Base-by-base conservation (phyloP, 2,113 vertebrate genomes). In the Etheostoma spectabile region DNA sequence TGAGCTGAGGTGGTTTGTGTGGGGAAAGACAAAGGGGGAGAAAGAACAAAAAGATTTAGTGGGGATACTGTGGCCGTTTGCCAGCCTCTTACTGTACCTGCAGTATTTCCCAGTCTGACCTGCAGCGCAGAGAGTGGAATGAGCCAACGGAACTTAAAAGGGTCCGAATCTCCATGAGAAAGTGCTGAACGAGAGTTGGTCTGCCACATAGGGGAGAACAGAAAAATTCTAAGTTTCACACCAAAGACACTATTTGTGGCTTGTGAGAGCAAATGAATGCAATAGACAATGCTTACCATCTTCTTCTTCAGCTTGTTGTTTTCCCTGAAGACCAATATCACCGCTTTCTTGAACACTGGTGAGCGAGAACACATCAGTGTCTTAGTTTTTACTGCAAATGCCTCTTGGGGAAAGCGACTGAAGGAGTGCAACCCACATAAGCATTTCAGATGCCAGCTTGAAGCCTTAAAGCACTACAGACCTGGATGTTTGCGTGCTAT, bases 251-350 rank as follows among this genome's bases (percentile, higher is more conserved):
- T 14, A 15, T 56, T 5, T 30, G 51, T 66, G 53, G 15, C 57
- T 18, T 30, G 55, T 49, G 55, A 74, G 52, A 72, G 67, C 27
- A 59, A 80, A 61, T 21, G 45, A 52, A 66, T 8, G 42, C 21
- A 22, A 51, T 46, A 51, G 87, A 77, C 4, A 24, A 62, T 11
- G 89, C 96, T 95, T 93, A 99, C 98, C 95, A 95, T 92, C 93
- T 99, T 99, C 95, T 99, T 99, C 88, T 98, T 99, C 73, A 98
- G 93, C 91, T 99, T 99, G 95, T 93, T 97, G 90, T 95, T 97
- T 89, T 99, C 98, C 93, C 97, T 96, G 92, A 96, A 99, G 38
- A 99, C 97, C 87, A 99, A 61, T 89, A 99, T 99, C 92, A 98
- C 96, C 0, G 98, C 98, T 92, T 97, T 97, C 94, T 98, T 99